Base-by-base conservation (phyloP, 2,888 invertebrate genomes). In the Ptychoptera albimana region DNA sequence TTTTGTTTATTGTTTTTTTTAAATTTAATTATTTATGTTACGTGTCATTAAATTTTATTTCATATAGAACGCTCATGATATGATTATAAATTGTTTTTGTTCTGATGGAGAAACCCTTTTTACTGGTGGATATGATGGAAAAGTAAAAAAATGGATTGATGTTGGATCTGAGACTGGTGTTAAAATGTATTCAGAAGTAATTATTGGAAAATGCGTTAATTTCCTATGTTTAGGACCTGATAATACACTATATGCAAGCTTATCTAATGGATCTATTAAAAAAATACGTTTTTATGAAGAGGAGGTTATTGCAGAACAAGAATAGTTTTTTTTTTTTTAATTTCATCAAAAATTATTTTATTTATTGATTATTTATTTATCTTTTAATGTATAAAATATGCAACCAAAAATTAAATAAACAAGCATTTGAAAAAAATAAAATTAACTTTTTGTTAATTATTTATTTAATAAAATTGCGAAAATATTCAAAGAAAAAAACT, bases 61-160 rank as follows among this genome's bases (percentile, higher is more conserved):
- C 2, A 12, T 12, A 36, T 36, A 66, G 65, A 51, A 63, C 45
- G 59, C 60, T 14, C 66, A 66, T 47, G 61, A 63, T 45, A 55
- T 62, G 60, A 65, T 66, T 40, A 56, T 66, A 8, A 64, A 59
- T 44, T 51, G 56, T 12, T 55, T 66, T 39, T 59, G 59, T 39
- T 61, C 60, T 1, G 52, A 55, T 40, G 61, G 60, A 1, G 48
- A 52, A 13, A 39, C 44, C 34, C 39, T 65, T 23, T 65, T 59
- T 49, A 58, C 61, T 9, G 64, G 59, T 15, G 66, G 65, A 36
- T 66, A 60, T 45, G 66, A 66, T 49, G 61, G 57, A 10, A 60
- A 57, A 43, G 58, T 66, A 1, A 65, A 65, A 49, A 60, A 57
- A n/a, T 64, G 61, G 63, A 53, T 53, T 4, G 51, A 57, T 29